Evolutionary conservation across 2,113 vertebrate species (phyloP).

Genomic region (Geococcyx californianus): DNA sequence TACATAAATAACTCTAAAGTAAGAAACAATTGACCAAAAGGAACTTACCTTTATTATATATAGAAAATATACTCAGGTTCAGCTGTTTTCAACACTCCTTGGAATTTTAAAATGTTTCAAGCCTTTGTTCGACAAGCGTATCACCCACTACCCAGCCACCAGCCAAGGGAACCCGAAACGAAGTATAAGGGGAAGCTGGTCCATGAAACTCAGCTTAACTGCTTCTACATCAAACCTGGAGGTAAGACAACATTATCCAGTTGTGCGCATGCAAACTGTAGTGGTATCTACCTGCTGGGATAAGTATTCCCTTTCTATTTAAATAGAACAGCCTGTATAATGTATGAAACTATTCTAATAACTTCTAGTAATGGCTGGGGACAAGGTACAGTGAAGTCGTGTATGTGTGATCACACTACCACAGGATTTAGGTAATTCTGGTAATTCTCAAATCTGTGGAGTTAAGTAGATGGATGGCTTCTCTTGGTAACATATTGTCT

Average conservation of each 20-base stretch:
- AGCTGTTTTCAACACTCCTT: neutral
- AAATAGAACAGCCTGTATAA: neutral
- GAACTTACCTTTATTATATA: neutral
- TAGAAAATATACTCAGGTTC: neutral
- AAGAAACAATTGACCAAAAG: neutral
- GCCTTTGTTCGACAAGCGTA: constrained; percentile 75
- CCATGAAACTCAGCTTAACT: constrained; percentile 86
- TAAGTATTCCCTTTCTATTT: neutral
- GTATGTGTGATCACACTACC: neutral
- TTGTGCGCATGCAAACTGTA: neutral
- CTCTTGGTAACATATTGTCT: neutral
- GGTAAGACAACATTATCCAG: constrained; percentile 79
- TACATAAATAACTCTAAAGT: neutral
- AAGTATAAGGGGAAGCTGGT: constrained; percentile 89
- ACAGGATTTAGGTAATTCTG: neutral
- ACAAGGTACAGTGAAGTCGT: neutral
- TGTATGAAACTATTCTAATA: neutral
- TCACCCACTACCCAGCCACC: constrained; percentile 79
- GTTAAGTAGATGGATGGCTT: neutral
- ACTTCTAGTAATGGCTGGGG: neutral
- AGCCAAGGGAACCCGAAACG: constrained; percentile 76
- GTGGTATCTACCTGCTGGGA: neutral
- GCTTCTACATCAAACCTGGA: constrained; percentile 85
- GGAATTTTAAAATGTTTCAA: constrained; percentile 74
- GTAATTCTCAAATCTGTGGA: neutral